phyloP scores from a whole-genome alignment of 2,888 invertebrate genomes.

The Hartigia nigra region DNA sequence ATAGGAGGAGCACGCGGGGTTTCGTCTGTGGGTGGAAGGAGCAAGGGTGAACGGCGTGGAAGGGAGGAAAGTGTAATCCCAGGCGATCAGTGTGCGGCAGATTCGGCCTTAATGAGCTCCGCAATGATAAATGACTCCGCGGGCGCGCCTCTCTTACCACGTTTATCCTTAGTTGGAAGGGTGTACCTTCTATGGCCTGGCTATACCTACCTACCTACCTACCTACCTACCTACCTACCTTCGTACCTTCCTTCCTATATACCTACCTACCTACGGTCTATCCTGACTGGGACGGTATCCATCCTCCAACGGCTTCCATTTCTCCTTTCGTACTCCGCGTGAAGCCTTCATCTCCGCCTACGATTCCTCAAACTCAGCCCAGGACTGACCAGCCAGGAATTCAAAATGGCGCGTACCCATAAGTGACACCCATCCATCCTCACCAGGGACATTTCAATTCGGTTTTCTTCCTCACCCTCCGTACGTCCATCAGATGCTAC shows the following conservation, averaged over 20 bases:
- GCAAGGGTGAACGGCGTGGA: constrained; percentile 13
- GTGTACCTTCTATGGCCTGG: constrained; percentile 32
- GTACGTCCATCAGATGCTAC: background rate
- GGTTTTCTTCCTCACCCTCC: constrained; percentile 29
- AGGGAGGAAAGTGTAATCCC: constrained; percentile 50
- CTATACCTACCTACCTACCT: constrained; percentile 1
- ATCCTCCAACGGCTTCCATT: constrained; percentile 41
- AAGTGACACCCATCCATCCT: constrained; percentile 60
- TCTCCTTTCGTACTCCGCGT: constrained; percentile 41
- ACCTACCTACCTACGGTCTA: background rate
- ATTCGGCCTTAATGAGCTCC: constrained; percentile 68
- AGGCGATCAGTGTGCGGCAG: constrained; percentile 63
- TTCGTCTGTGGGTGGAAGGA: constrained; percentile 10
- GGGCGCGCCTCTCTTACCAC: constrained; percentile 63
- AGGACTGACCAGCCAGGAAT: constrained; percentile 46
- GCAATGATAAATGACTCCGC: constrained; percentile 68
- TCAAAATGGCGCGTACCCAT: constrained; percentile 54
- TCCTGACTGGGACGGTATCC: constrained; percentile 27
- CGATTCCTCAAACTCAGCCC: constrained; percentile 62
- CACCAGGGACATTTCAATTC: constrained; percentile 59
- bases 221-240: constrained; percentile 3
- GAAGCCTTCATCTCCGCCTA: constrained; percentile 64
- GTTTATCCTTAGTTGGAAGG: constrained; percentile 47
- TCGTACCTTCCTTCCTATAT: constrained; percentile 30
- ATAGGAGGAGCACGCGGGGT: constrained; percentile 10